A percentile compares a stretch with the other conserved stretches of the same genome.
phyloP scores from a whole-genome alignment of 2,113 vertebrate species.

The Otolemur garnettii region DNA sequence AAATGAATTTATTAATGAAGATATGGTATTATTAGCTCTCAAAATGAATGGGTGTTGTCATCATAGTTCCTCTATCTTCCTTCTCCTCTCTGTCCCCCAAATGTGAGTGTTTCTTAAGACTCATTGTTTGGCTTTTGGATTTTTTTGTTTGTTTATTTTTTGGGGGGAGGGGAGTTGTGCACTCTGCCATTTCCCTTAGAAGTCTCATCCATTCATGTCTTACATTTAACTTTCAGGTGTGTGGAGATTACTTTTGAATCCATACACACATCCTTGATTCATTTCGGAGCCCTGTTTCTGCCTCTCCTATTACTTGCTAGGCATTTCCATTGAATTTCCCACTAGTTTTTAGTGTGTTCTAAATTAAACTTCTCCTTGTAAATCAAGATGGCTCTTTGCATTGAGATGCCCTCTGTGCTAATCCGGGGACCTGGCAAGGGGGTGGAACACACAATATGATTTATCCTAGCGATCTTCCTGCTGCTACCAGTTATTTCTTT shows the following conservation, averaged over 20 bases:
- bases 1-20: conserved; percentile 82
- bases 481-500: not conserved
- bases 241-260: conserved; percentile 40
- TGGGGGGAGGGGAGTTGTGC: no score
- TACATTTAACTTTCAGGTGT: conserved; percentile 42
- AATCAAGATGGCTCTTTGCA: not conserved
- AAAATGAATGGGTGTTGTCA: conserved; percentile 76
- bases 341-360: not conserved
- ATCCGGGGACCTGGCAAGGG: not conserved
- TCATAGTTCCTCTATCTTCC: not conserved
- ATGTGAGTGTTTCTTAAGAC: conserved; percentile 24
- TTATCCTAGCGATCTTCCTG: not conserved
- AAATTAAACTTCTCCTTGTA: conserved; percentile 25
- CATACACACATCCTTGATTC: not conserved
- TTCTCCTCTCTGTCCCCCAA: not conserved
- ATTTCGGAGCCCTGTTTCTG: conserved; percentile 14
- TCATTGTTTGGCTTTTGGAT: conserved; percentile 4
- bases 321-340: conserved; percentile 39
- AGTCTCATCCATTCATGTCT: conserved; percentile 45
- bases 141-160: not conserved
- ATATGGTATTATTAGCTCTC: conserved; percentile 76
- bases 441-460: not conserved
- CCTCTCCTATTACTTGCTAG: conserved; percentile 4
- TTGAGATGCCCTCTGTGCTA: not conserved
- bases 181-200: conserved; percentile 6